Conservation (phyloP, 2,797 vertebrate genomes). For the Danio kyathit region DNA sequence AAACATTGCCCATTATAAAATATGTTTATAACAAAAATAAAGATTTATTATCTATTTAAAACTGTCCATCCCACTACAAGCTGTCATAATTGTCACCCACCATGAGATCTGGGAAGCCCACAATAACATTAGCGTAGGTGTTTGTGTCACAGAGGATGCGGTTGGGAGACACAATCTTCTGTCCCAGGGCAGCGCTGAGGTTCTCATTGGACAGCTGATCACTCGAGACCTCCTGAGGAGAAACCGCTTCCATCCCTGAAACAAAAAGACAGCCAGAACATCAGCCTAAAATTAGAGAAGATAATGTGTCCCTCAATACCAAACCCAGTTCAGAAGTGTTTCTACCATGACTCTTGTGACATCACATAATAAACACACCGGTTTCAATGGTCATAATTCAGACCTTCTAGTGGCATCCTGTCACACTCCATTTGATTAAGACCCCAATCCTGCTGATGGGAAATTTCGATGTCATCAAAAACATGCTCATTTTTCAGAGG, state of each 20-base stretch:
- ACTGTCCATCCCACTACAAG: neutral
- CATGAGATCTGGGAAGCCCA: conserved; percentile 97
- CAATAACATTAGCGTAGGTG: conserved; percentile 84
- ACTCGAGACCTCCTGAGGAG: conserved; percentile 85
- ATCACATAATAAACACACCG: conserved; percentile 29
- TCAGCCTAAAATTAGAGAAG: conserved; percentile 8
- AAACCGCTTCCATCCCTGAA: conserved; percentile 74
- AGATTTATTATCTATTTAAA: neutral
- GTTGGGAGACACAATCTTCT: conserved; percentile 94
- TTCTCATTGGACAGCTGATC: conserved; percentile 92
- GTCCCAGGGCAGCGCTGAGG: conserved; percentile 89
- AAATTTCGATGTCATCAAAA: conserved; percentile 21
- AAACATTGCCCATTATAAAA: too few relatives aligned
- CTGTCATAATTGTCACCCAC: conserved; percentile 74
- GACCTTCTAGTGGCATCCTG: conserved; percentile 37
- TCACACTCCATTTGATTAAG: conserved; percentile 40
- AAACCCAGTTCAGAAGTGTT: conserved; percentile 29
- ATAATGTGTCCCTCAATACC: neutral
- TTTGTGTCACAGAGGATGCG: conserved; percentile 85
- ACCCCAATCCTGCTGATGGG: conserved; percentile 16
- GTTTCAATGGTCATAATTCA: conserved; percentile 47
- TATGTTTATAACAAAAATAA: too few relatives aligned
- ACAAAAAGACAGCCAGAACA: conserved; percentile 25
- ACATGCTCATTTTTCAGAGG: conserved; percentile 20
- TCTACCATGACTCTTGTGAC: conserved; percentile 6